phyloP scores from a whole-genome alignment of 2,888 invertebrate genomes.

The Melanchra persicariae region DNA sequence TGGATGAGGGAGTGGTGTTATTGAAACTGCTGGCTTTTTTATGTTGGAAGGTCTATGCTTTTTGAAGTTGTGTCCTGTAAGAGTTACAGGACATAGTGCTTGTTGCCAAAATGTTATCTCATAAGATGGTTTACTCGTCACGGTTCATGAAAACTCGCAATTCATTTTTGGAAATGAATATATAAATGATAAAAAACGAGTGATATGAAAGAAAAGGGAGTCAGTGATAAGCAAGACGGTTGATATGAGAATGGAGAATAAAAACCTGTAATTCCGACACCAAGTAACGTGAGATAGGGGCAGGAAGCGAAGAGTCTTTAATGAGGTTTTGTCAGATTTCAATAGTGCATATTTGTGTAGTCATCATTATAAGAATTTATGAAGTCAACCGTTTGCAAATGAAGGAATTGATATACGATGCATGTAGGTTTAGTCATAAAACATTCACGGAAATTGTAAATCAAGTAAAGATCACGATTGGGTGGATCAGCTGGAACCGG shows the following conservation, averaged over 20 bases:
- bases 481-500: slow-evolving; percentile 7
- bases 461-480: background rate
- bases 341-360: background rate
- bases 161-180: too few relatives aligned
- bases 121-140: too few relatives aligned
- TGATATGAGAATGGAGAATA: too few relatives aligned
- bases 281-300: too few relatives aligned
- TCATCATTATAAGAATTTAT: background rate
- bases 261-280: too few relatives aligned
- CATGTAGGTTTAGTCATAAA: background rate
- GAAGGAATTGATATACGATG: background rate
- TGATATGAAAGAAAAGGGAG: too few relatives aligned
- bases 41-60: background rate
- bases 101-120: too few relatives aligned
- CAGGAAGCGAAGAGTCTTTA: too few relatives aligned
- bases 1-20: slow-evolving; percentile 17
- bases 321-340: background rate
- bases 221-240: too few relatives aligned
- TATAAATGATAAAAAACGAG: too few relatives aligned
- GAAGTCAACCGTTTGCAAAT: background rate
- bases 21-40: slow-evolving; percentile 22
- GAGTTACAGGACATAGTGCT: background rate
- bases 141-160: too few relatives aligned
- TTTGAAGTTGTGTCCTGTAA: background rate
- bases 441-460: slow-evolving; percentile 23